Percentiles rank a stretch among this genome's conserved stretches.
These are phyloP conservation scores for Drosophila rubida DNA, from an alignment of 2,888 invertebrate species.

Conservation along the genomic window DNA sequence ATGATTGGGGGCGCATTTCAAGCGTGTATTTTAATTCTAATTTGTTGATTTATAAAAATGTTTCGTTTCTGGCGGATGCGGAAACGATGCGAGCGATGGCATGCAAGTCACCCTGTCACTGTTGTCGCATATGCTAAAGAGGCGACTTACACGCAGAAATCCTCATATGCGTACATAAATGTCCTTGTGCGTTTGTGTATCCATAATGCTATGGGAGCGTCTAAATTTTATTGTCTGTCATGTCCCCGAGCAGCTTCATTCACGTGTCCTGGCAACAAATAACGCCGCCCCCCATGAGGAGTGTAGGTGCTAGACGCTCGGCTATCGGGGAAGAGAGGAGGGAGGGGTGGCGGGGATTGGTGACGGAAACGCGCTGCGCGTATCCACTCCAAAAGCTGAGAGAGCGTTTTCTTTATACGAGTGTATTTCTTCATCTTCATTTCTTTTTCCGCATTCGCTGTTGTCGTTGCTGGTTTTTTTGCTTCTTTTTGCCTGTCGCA, in stretches of 20 bases:
- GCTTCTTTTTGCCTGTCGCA: constrained; percentile 41
- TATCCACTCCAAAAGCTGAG: neutral
- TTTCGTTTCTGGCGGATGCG: constrained; percentile 10
- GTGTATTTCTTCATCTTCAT: constrained; percentile 1
- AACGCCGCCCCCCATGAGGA: constrained; percentile 25
- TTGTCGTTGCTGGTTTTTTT: constrained; percentile 10
- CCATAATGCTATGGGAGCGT: constrained; percentile 59
- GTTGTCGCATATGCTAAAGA: constrained; percentile 19
- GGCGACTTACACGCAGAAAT: neutral
- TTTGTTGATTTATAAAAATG: constrained; percentile 15
- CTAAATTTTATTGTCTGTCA: constrained; percentile 74
- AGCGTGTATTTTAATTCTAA: neutral
- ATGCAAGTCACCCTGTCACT: constrained; percentile 24
- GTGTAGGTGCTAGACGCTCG: neutral
- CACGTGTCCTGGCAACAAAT: constrained; percentile 53
- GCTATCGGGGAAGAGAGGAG: too few species aligned
- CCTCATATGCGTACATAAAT: constrained; percentile 4
- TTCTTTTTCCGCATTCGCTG: neutral
- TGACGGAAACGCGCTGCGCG: constrained; percentile 35
- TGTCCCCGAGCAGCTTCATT: constrained; percentile 56
- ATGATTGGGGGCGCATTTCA: neutral
- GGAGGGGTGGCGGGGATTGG: neutral
- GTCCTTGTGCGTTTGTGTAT: constrained; percentile 25
- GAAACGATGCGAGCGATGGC: constrained; percentile 10
- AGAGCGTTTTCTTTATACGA: constrained; percentile 6